Conservation (phyloP, 1,140 invertebrate species). For the Potamilus streckersoni region DNA sequence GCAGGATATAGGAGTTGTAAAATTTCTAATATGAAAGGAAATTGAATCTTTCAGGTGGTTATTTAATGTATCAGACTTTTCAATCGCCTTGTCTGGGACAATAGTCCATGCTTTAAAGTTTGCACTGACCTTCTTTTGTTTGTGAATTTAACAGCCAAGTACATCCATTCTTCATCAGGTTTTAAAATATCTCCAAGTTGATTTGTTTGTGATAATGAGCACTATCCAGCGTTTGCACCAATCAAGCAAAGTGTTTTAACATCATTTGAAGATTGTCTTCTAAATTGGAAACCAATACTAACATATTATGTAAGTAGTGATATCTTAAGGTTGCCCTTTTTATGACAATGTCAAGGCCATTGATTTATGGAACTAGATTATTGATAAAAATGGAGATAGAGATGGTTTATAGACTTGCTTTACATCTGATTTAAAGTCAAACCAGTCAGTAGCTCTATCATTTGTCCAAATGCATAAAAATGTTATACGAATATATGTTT, state of each 20-base stretch:
- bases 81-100: slow-evolving; percentile 21
- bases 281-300: slow-evolving; percentile 17
- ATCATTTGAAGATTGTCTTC: slow-evolving; percentile 17
- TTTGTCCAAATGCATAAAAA: slow-evolving; percentile 20
- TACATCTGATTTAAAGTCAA: slow-evolving; percentile 24
- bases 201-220: slow-evolving; percentile 19
- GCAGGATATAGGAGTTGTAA: slow-evolving; percentile 15
- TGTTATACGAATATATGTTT: slow-evolving; percentile 5
- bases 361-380: slow-evolving; percentile 21
- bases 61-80: slow-evolving; percentile 20
- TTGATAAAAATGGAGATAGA: slow-evolving; percentile 27
- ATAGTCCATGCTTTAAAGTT: slow-evolving; percentile 8
- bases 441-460: slow-evolving; percentile 25
- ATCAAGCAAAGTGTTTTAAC: slow-evolving; percentile 8
- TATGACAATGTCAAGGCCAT: slow-evolving; percentile 13
- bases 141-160: slow-evolving; percentile 24
- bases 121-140: slow-evolving; percentile 12
- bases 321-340: background rate
- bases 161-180: slow-evolving; percentile 21
- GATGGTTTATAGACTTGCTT: slow-evolving; percentile 34
- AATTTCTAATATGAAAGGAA: slow-evolving; percentile 31
- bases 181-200: slow-evolving; percentile 13
- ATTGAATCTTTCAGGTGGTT: slow-evolving; percentile 18
- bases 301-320: slow-evolving; percentile 22
- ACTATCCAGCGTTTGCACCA: slow-evolving; percentile 26